These are phyloP conservation scores for Pelusios castaneus DNA, from an alignment of 2,113 vertebrate species.

Conservation along the genomic window DNA sequence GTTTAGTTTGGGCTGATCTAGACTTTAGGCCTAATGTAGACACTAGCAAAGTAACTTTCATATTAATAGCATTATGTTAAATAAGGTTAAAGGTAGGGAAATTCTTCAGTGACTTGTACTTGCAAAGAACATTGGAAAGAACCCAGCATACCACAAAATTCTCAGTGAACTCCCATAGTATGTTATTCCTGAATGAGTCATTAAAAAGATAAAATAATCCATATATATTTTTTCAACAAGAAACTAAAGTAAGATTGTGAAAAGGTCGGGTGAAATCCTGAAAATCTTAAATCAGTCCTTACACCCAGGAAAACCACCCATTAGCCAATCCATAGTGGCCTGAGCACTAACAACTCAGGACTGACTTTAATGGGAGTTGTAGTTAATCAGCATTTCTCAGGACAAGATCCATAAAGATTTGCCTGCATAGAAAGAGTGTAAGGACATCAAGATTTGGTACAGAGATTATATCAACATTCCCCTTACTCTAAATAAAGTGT, in stretches of 20 bases:
- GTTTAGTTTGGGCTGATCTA: not conserved
- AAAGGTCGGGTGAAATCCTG: not conserved
- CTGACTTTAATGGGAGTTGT: not conserved
- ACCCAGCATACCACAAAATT: not conserved
- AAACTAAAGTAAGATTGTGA: not conserved
- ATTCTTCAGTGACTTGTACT: not conserved
- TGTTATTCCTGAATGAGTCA: accelerated
- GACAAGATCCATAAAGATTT: not conserved
- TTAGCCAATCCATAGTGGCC: not conserved
- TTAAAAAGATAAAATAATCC: not conserved
- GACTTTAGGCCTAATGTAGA: not conserved
- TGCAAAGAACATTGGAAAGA: not conserved
- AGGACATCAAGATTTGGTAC: not conserved
- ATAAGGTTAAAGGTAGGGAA: not conserved
- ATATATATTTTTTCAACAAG: not conserved
- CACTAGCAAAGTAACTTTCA: not conserved
- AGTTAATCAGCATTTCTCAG: not conserved
- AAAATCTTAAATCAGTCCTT: not conserved
- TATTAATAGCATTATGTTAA: not conserved
- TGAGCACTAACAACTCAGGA: not conserved
- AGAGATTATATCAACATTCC: not conserved
- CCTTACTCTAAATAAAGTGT: not conserved
- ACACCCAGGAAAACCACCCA: not conserved
- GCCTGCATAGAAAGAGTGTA: not conserved
- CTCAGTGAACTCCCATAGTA: not conserved